Base-by-base conservation (phyloP, 2,888 invertebrate species). In the Mechanitis messenoides region DNA sequence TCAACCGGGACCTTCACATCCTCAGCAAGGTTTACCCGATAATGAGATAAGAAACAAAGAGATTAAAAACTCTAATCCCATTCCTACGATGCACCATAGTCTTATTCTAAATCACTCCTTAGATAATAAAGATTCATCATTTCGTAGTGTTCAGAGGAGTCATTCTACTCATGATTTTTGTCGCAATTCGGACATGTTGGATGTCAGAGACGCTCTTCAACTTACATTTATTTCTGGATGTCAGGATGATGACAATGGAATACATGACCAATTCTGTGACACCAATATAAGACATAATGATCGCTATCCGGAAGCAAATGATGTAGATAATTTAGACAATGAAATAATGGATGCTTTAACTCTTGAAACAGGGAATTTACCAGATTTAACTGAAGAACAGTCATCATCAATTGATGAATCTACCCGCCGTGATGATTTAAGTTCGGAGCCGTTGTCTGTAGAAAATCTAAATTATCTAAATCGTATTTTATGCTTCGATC, bases 211-310 rank as follows among this genome's bases (percentile, higher is more conserved):
- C 2, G 61, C 73, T 0, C 53, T 79, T 31, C 53, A 33, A 68
- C 75, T 3, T 75, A 78, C 47, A 72, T 80, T 3, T 71, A 76
- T 33, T 76, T 77, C 61, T 2, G 58, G 50, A n/a, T 55, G 58
- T 58, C 64, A 31, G 7, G 64, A 55, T 33, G 68, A 69, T 7
- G 66, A 65, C 0, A 46, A 58, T 11, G 63, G 54, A 33, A 45
- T 69, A 31, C 59, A 72, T 3, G 74, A 76, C 20, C 74, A 73
- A 5, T 76, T 76, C 53, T 85, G 78, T 64, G 88, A 88, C 56
- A 88, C 88, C 0, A 88, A 88, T 63, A 87, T 87, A n/a, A 81
- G 79, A 0, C 87, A 87, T 66, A 88, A 88, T 66, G 86, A 88
- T 61, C 79, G 82, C 2, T 88, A 87, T 60, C 88, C 88, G 0